Base-by-base conservation (phyloP, 2,888 invertebrate species). In the Dynastes tityus region DNA sequence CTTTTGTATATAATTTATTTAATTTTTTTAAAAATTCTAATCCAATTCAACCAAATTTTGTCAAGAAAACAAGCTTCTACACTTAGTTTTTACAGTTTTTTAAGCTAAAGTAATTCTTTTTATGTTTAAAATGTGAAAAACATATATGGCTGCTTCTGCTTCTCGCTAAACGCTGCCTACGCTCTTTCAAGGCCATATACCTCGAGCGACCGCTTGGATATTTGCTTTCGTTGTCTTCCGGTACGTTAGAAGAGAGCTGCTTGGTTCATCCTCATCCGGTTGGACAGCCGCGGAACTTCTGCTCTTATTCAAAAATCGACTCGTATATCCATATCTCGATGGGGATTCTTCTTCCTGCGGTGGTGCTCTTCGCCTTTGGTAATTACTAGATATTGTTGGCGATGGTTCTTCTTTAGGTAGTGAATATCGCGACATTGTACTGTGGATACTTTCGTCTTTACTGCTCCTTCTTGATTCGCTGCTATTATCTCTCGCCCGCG, bases 181-280 rank as follows among this genome's bases (percentile, higher is more conserved):
- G 92, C 87, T 97, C 97, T 90, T 96, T 95, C 88, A 96, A 89
- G 80, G 96, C 96, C 87, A 96, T 93, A 89, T 96, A 96, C 83
- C 96, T 92, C 37, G 95, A 95, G 84, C 95, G 90, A 85, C 94
- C 93, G 78, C 93, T 94, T 27, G 94, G 93, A 86, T 94, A 94
- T 88, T 94, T 94, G 73, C 91, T 90, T 81, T 93, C 93, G 76
- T 89, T 86, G 85, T 90, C 87, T 79, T 90, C 89, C 83, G 91
- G 89, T 83, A 85, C 79, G 81, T 90, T 79, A 9, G 81, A 74
- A 11, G 84, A 78, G 51, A 83, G 70, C 81, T 81, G 51, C 80
- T 87, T 82, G 89, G 86, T 84, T 94, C 93, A 82, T 94, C 94
- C 80, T 93, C 93, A 84, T 91, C 92, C 64, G 93, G 92, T 81